phyloP scores from a whole-genome alignment of 2,888 invertebrate genomes.

The Flexamia atlantica region DNA sequence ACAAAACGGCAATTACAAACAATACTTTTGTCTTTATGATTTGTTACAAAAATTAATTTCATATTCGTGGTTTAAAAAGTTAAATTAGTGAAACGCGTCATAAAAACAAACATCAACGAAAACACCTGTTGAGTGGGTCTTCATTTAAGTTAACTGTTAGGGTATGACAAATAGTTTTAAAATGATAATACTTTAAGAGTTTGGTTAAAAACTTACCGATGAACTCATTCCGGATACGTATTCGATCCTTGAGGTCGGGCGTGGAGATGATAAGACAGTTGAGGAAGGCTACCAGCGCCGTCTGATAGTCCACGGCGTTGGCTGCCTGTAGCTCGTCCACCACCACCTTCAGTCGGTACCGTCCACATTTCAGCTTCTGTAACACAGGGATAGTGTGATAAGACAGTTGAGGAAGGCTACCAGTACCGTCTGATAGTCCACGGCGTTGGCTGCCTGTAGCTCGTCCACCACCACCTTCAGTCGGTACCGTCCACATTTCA shows the following conservation, averaged over 20 bases:
- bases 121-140: no score
- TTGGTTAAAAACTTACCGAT: constrained; percentile 87
- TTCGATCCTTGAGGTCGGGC: constrained; percentile 90
- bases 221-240: constrained; percentile 94
- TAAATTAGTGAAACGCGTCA: no score
- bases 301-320: constrained; percentile 89
- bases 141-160: no score
- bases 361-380: constrained; percentile 90
- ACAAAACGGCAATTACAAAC: no score
- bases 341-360: constrained; percentile 93
- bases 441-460: constrained; percentile 85
- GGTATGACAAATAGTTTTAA: no score
- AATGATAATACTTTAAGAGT: no score
- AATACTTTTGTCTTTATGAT: no score
- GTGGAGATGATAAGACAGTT: constrained; percentile 97
- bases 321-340: constrained; percentile 92
- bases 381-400: background rate
- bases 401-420: background rate
- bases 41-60: no score
- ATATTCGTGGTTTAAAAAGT: no score
- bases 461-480: constrained; percentile 93
- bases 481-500: constrained; percentile 93
- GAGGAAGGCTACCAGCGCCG: constrained; percentile 94
- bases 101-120: no score
- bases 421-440: constrained; percentile 76